phyloP scores from a whole-genome alignment of 64 coral and sea anemone species.

The Hydrozoanthus tunicans region DNA sequence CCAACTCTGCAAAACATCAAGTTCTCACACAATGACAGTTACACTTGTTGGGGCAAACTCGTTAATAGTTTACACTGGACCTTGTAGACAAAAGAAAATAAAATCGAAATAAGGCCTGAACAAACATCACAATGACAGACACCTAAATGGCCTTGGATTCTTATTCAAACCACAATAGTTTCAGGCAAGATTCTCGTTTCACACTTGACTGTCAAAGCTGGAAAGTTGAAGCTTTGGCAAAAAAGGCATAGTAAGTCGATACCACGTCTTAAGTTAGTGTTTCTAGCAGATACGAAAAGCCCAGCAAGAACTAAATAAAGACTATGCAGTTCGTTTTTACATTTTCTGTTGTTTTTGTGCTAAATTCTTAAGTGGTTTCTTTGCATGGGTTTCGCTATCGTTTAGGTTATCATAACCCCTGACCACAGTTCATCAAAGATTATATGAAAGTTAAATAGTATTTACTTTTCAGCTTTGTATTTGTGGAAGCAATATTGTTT shows the following conservation, averaged over 20 bases:
- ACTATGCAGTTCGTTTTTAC: neutral
- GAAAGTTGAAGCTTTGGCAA: neutral
- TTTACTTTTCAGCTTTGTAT: constrained; percentile 32
- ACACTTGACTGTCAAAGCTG: neutral
- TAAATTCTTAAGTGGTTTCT: constrained; percentile 25
- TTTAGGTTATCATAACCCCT: constrained; percentile 49
- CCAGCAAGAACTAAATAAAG: neutral
- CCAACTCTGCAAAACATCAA: neutral
- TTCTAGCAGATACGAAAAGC: neutral
- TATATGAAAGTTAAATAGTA: constrained; percentile 33
- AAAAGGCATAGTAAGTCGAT: neutral
- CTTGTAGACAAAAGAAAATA: constrained; percentile 41
- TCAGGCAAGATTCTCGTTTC: neutral
- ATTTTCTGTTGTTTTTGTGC: constrained; percentile 24
- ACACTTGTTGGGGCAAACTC: neutral
- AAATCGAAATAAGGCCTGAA: constrained; percentile 28
- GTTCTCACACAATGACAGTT: neutral
- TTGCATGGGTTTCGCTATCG: constrained; percentile 38
- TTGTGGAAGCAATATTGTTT: constrained; percentile 32
- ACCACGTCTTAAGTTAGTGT: neutral
- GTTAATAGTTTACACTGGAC: constrained; percentile 39
- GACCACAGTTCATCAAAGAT: constrained; percentile 47
- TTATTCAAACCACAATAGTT: neutral
- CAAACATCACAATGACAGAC: constrained; percentile 3
- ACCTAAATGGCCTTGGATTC: neutral